Conservation (phyloP, 2,797 vertebrate genomes). For the Dipus sagitta region DNA sequence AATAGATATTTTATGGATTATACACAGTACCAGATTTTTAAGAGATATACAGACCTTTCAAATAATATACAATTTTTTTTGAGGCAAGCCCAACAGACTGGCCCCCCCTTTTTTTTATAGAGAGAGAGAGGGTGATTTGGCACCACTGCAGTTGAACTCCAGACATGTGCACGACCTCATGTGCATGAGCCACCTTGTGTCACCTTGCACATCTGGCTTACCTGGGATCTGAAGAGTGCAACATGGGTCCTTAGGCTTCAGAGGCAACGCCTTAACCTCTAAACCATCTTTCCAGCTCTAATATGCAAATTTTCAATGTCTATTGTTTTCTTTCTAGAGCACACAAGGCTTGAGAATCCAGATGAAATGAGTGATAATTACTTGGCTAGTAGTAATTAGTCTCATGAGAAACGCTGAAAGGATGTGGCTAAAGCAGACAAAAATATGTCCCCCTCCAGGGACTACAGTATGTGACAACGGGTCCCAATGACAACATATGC, state of each 20-base stretch:
- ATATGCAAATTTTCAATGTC: background rate
- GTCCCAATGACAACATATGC: background rate
- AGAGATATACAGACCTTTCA: background rate
- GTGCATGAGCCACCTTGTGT: too few species aligned
- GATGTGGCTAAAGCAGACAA: background rate
- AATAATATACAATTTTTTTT: background rate
- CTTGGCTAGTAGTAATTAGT: background rate
- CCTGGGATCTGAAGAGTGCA: too few species aligned
- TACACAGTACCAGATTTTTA: constrained; percentile 33
- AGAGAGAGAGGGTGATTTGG: too few species aligned
- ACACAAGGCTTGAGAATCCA: background rate
- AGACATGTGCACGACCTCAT: too few species aligned
- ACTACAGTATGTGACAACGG: background rate
- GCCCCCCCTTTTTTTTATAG: too few species aligned
- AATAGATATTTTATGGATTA: constrained; percentile 5
- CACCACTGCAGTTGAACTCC: too few species aligned
- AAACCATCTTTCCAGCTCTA: too few species aligned
- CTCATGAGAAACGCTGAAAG: background rate
- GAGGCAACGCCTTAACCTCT: too few species aligned
- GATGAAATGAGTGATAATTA: constrained; percentile 1
- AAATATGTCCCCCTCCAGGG: background rate
- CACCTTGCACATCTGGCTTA: too few species aligned
- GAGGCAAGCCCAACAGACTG: too few species aligned
- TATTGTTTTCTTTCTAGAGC: background rate
- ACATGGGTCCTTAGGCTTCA: too few species aligned